phyloP scores from a whole-genome alignment of 1,140 invertebrate species.

The Galendromus occidentalis region DNA sequence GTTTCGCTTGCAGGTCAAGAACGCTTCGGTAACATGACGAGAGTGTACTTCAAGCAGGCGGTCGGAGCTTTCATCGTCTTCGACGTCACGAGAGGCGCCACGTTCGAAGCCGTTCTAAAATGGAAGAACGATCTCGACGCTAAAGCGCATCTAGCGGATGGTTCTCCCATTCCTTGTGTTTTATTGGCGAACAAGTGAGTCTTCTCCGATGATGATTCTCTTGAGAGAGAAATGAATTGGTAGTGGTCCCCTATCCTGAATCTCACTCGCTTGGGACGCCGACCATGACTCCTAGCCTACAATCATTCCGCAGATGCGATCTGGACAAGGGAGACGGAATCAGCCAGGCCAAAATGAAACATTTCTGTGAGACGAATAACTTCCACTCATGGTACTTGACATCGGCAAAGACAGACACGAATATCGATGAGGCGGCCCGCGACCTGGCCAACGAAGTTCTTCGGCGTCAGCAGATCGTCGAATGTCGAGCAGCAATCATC shows the following conservation, averaged over 20 bases:
- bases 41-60: conserved; percentile 98
- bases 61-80: conserved; percentile 98
- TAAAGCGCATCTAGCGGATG: conserved; percentile 86
- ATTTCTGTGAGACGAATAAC: conserved; percentile 78
- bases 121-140: conserved; percentile 95
- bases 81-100: conserved; percentile 73
- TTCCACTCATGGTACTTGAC: conserved; percentile 95
- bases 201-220: conserved; percentile 3
- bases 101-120: conserved; percentile 84
- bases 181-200: conserved; percentile 84
- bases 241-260: too few relatives aligned
- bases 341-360: too few relatives aligned
- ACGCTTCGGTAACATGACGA: conserved; percentile 94
- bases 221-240: too few relatives aligned
- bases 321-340: conserved; percentile 80
- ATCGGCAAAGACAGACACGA: conserved; percentile 94
- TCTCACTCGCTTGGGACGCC: too few relatives aligned
- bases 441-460: conserved; percentile 48
- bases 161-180: conserved; percentile 79
- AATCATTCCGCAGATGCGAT: conserved; percentile 67
- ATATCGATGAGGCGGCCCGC: conserved; percentile 82
- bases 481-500: background rate
- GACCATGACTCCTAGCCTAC: too few relatives aligned
- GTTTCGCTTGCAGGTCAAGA: conserved; percentile 57
- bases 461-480: background rate